Evolutionary conservation across 1,140 invertebrate species (phyloP).

Genomic region (Macrobrachium nipponense): DNA sequence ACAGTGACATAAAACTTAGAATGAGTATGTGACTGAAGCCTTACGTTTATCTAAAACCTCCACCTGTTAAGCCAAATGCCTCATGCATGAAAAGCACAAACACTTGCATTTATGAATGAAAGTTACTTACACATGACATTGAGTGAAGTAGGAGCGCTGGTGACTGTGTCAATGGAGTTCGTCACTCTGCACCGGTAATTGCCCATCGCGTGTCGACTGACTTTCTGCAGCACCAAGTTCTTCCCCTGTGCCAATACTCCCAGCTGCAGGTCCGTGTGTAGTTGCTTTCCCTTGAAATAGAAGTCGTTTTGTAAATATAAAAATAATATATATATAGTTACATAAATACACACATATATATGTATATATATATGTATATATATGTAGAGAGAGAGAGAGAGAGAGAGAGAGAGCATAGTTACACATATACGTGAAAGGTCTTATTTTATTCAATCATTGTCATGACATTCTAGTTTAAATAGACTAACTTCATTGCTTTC

Average conservation of each 20-base stretch:
- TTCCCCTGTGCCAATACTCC: conserved; percentile 77
- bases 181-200: conserved; percentile 79
- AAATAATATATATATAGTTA: too few relatives aligned
- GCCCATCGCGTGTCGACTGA: conserved; percentile 73
- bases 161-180: conserved; percentile 73
- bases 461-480: too few relatives aligned
- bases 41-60: too few relatives aligned
- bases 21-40: too few relatives aligned
- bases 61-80: too few relatives aligned
- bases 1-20: too few relatives aligned
- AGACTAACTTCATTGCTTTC: too few relatives aligned
- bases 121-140: conserved; percentile 77
- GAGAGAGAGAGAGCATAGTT: too few relatives aligned
- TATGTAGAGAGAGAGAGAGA: conserved; percentile 10
- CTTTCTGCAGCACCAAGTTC: conserved; percentile 76
- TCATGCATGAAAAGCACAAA: too few relatives aligned
- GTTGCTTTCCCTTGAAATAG: conserved; percentile 70
- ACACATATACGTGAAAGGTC: too few relatives aligned
- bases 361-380: not conserved
- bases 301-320: not conserved
- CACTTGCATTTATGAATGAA: too few relatives aligned
- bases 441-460: too few relatives aligned
- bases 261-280: conserved; percentile 75
- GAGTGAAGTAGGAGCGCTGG: conserved; percentile 71
- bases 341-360: not conserved